A percentile compares a stretch with the other conserved stretches of the same genome.
Evolutionary conservation across 2,113 vertebrate species (phyloP).

Genomic region (Ceyx margarethae): DNA sequence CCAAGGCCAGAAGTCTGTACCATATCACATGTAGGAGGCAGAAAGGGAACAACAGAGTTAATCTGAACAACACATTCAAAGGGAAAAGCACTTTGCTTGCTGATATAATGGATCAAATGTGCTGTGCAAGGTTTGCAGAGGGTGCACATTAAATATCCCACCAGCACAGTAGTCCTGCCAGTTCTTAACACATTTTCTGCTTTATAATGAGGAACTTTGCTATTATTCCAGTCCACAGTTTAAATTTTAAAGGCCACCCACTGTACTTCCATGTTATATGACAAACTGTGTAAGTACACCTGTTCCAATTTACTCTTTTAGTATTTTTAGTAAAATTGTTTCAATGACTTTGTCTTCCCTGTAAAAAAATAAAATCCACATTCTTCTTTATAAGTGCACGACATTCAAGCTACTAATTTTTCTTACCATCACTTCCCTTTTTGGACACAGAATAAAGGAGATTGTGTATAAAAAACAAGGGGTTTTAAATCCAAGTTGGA

Average conservation of each 20-base stretch:
- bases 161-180: background rate
- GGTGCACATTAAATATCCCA: background rate
- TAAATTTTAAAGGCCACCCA: background rate
- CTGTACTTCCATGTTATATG: background rate
- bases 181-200: background rate
- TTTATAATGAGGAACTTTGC: background rate
- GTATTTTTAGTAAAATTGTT: background rate
- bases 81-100: background rate
- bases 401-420: background rate
- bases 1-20: rapidly evolving
- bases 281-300: background rate
- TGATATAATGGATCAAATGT: background rate
- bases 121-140: background rate
- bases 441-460: slow-evolving; percentile 1
- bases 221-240: background rate
- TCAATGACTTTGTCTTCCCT: background rate
- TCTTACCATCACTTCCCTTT: background rate
- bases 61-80: background rate
- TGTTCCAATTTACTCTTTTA: background rate
- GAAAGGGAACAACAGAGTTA: background rate
- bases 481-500: background rate
- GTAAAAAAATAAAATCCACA: background rate
- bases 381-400: background rate
- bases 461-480: background rate
- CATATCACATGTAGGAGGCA: background rate